Base-by-base conservation (phyloP, 2,113 vertebrate species). In the Mola mola region DNA sequence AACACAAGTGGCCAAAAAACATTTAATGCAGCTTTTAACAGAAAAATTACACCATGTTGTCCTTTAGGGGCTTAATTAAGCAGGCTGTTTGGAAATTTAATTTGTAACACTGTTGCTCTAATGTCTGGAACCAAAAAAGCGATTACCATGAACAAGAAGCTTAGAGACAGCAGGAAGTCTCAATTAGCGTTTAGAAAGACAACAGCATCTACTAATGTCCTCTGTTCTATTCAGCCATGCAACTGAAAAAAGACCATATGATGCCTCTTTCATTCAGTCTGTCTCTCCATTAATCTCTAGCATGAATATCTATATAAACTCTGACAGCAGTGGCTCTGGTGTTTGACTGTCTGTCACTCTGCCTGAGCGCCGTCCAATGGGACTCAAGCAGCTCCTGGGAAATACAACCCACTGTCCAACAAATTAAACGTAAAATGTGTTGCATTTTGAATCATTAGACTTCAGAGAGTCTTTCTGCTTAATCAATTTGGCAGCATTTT, bases 141-240 rank as follows among this genome's bases (percentile, higher is more conserved):
- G 11, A 67, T 79, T 65, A 62, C 12, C 29, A n/a, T 22, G 51
- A 67, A 49, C 36, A 49, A 49, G 29, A 21, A 37, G 61, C 43
- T 34, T 2, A 19, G 51, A 66, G 56, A 50, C 21, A 17, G 61
- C 50, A 36, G 59, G 47, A 56, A 67, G 56, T n/a, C 61, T 53
- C 56, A 37, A 37, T 73, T 38, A 79, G 52, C 50, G 38, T 61
- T 70, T 22, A 59, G 26, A 13, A 42, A 26, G 24, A 38, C 59
- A 59, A 55, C 34, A 19, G 25, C 20, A 13, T 41, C 34, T 13
- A 4, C 4, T 53, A 37, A 61, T 13, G 19, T 41, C 34, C 10
- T 56, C 37, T 63, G 26, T 56, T 8, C 4, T 40, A 41, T 20
- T 13, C 22, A 25, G n/a, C 6, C 5, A 1, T 6, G 51, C 40